Base-by-base conservation (phyloP, 2,797 vertebrate genomes). In the Poecilia picta region DNA sequence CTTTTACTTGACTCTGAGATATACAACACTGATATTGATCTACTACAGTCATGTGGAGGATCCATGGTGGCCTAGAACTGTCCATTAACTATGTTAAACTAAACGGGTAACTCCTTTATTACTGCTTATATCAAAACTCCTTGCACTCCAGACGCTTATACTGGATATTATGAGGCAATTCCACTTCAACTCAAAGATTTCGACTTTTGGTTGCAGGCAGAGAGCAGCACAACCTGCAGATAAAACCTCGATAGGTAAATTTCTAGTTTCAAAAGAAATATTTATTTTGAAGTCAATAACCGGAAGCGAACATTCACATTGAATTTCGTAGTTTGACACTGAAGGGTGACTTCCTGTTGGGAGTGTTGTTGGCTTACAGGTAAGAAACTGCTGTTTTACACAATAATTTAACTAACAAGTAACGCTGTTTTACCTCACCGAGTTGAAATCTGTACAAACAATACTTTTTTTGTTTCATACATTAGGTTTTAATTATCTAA, bases 311-410 rank as follows among this genome's bases (percentile, higher is more conserved):
- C 2, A 5, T 46, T 64, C 16, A 18, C 15, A 7, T 13, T 36
- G 5, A 36, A n/a, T 33, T 62, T 18, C 6, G 28, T 66, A 18
- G 10, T 49, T 36, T 39, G 39, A 36, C 49, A 18, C 70, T 8
- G 33, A 15, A 31, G 0, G 28, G 8, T 28, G 3, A 70, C 46
- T 53, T 78, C 59, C 72, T 33, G 75, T 72, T 33, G 39, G n/a
- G 20, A 43, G 28, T 5, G 20, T 33, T 13, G 20, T 33, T 57
- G 16, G n/a, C 57, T 70, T 25, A 55, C 25, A 0, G 76, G 79
- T 84, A 51, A 81, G 76, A 72, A 78, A 51, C 36, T 47, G 33
- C 11, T 23, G 4, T 28, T 57, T 73, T 28, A n/a, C 15, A 12
- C 62, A 57, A 3, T 70, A 36, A 46, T 78, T 72, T 41, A 28